phyloP scores from a whole-genome alignment of 2,888 invertebrate genomes.

The Apamea monoglypha region DNA sequence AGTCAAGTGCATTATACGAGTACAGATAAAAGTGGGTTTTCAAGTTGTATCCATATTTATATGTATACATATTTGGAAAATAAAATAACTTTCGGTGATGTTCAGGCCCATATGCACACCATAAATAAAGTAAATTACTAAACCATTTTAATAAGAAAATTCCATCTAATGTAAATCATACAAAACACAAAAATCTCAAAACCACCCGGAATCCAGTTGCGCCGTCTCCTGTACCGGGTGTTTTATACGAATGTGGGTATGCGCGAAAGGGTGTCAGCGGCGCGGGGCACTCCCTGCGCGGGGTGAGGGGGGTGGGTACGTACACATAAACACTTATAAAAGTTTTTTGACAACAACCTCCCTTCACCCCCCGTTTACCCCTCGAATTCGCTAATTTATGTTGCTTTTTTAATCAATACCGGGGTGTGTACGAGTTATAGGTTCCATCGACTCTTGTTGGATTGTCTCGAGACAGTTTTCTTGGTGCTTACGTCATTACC shows the following conservation, averaged over 20 bases:
- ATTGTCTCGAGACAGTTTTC: constrained; percentile 67
- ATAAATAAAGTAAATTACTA: not conserved
- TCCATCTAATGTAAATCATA: not conserved
- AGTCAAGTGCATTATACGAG: too few relatives aligned
- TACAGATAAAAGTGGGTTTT: too few relatives aligned
- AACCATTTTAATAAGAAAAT: not conserved
- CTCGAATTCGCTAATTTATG: constrained; percentile 90
- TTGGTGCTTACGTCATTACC: constrained; percentile 62
- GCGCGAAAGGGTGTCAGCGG: constrained; percentile 89
- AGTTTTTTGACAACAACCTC: constrained; percentile 90
- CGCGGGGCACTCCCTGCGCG: constrained; percentile 68
- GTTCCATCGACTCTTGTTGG: constrained; percentile 77
- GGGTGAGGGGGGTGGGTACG: constrained; percentile 77
- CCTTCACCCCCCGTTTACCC: constrained; percentile 81
- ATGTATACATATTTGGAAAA: not conserved
- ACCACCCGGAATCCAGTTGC: constrained; percentile 60
- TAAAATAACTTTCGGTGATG: not conserved
- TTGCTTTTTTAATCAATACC: constrained; percentile 91
- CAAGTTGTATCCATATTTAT: not conserved
- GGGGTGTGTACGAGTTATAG: constrained; percentile 78
- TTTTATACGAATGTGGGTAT: constrained; percentile 89
- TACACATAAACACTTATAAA: constrained; percentile 91
- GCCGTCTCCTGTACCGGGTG: constrained; percentile 78
- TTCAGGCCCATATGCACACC: not conserved
- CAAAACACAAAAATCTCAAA: not conserved